A percentile compares a stretch with the other conserved stretches of the same genome.
phyloP scores from a whole-genome alignment of 1,140 invertebrate genomes.

The Drosophila serrata region DNA sequence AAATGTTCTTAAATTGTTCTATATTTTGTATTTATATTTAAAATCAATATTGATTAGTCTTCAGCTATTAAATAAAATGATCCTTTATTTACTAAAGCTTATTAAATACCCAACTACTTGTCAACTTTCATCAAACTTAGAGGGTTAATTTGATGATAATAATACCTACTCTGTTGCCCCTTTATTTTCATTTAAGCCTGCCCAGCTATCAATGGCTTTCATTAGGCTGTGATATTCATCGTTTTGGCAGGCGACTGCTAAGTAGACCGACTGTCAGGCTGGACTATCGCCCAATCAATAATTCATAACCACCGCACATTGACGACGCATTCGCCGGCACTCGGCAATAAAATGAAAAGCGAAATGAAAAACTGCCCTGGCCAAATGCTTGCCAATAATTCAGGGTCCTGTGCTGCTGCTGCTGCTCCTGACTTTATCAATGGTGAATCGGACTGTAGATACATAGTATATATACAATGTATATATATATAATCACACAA shows the following conservation, averaged over 20 bases:
- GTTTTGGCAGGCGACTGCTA: slow-evolving; percentile 28
- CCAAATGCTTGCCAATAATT: slow-evolving; percentile 62
- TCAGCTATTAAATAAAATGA: neutral
- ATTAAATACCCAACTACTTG: neutral
- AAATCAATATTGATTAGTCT: neutral
- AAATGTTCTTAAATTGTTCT: neutral
- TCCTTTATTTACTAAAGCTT: neutral
- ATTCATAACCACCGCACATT: slow-evolving; percentile 77
- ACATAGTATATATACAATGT: slow-evolving; percentile 12
- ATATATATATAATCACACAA: slow-evolving; percentile 37
- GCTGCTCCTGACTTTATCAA: slow-evolving; percentile 71
- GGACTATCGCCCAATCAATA: slow-evolving; percentile 70
- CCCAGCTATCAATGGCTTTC: slow-evolving; percentile 31
- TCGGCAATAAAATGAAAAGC: slow-evolving; percentile 77
- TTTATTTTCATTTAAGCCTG: slow-evolving; percentile 9
- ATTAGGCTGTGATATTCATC: slow-evolving; percentile 44
- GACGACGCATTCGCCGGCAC: slow-evolving; percentile 57
- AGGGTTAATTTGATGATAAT: neutral
- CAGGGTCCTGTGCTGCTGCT: slow-evolving; percentile 18
- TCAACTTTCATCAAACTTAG: neutral
- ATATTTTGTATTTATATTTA: too few species aligned
- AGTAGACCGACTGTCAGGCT: slow-evolving; percentile 49
- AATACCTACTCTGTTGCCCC: too few species aligned
- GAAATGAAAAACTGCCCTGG: slow-evolving; percentile 58
- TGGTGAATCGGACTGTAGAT: slow-evolving; percentile 46